phyloP scores from a whole-genome alignment of 2,888 invertebrate genomes.

The Neria commutata region DNA sequence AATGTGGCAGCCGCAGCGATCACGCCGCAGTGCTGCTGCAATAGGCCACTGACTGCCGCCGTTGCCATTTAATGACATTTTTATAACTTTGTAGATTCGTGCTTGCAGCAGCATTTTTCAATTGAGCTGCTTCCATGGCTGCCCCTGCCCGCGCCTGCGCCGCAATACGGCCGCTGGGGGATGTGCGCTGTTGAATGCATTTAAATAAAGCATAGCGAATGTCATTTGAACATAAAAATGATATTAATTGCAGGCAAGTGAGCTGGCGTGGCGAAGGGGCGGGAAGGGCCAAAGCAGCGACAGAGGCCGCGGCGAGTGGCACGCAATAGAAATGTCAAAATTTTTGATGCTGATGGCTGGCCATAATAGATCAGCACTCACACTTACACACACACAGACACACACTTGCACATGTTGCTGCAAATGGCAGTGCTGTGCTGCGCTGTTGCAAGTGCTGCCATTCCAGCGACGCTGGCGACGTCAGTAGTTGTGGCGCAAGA shows the following conservation, averaged over 20 bases:
- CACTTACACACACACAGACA: slow-evolving; percentile 1
- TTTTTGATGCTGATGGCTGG: slow-evolving; percentile 39
- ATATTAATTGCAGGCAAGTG: slow-evolving; percentile 52
- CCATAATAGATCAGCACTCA: not conserved
- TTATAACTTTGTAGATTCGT: slow-evolving; percentile 58
- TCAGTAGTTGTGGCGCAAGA: slow-evolving; percentile 6
- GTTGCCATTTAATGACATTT: slow-evolving; percentile 59
- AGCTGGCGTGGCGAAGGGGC: slow-evolving; percentile 17
- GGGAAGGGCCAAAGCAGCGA: slow-evolving; percentile 14
- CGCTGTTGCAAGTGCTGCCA: not conserved
- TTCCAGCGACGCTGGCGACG: slow-evolving; percentile 16
- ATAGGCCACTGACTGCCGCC: slow-evolving; percentile 39
- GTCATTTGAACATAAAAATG: slow-evolving; percentile 57
- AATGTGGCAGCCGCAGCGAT: slow-evolving; percentile 14
- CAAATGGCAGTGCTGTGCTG: not conserved
- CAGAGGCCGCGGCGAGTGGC: slow-evolving; percentile 18
- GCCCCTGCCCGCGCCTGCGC: slow-evolving; percentile 3
- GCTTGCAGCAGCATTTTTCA: slow-evolving; percentile 51
- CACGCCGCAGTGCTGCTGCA: not conserved
- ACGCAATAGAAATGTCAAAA: slow-evolving; percentile 49
- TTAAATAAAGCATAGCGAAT: slow-evolving; percentile 56
- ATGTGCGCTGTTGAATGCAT: slow-evolving; percentile 42
- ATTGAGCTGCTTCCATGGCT: slow-evolving; percentile 34
- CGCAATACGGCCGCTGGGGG: slow-evolving; percentile 8
- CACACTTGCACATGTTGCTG: slow-evolving; percentile 11